Conservation (phyloP, 2,888 invertebrate genomes). For the Frankliniella fusca region DNA sequence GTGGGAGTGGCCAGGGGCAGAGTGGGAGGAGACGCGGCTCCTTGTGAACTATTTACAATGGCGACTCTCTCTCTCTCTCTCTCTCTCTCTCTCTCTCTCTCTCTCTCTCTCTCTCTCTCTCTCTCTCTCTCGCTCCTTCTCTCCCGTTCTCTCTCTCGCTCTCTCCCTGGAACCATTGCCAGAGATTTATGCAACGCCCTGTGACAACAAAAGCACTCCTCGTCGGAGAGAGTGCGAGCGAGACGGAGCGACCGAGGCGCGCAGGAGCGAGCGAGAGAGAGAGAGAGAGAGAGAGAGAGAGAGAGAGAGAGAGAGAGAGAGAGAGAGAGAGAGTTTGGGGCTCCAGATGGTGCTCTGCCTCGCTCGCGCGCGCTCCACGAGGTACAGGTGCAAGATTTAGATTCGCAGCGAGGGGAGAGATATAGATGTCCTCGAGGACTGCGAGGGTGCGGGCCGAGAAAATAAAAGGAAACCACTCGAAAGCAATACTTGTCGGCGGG, state of each 20-base stretch:
- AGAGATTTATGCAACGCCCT: slow-evolving; percentile 17
- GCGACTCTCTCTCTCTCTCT: slow-evolving; percentile 28
- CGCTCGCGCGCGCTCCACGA: slow-evolving; percentile 34
- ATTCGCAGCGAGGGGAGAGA: not conserved
- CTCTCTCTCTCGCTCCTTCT: slow-evolving; percentile 22
- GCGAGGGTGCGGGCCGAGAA: not conserved
- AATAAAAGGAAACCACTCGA: not conserved
- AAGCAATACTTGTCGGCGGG: too few species aligned
- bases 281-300: slow-evolving; percentile 38
- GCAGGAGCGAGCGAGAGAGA: slow-evolving; percentile 39
- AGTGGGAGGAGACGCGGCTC: not conserved
- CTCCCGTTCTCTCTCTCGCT: not conserved
- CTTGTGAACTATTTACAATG: slow-evolving; percentile 27
- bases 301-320: slow-evolving; percentile 40
- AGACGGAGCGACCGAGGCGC: slow-evolving; percentile 38
- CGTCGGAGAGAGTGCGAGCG: not conserved
- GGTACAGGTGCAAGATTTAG: slow-evolving; percentile 26
- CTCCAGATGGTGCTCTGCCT: slow-evolving; percentile 31
- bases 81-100: slow-evolving; percentile 26
- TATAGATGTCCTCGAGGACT: slow-evolving; percentile 5
- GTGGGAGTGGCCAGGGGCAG: not conserved
- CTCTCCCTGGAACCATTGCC: slow-evolving; percentile 15
- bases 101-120: slow-evolving; percentile 29
- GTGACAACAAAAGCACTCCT: slow-evolving; percentile 28
- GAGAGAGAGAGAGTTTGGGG: slow-evolving; percentile 33